Percentiles rank a stretch among this genome's conserved stretches.
Evolutionary conservation across 2,888 invertebrate species (phyloP).

Genomic region (Gymnocheta viridis): DNA sequence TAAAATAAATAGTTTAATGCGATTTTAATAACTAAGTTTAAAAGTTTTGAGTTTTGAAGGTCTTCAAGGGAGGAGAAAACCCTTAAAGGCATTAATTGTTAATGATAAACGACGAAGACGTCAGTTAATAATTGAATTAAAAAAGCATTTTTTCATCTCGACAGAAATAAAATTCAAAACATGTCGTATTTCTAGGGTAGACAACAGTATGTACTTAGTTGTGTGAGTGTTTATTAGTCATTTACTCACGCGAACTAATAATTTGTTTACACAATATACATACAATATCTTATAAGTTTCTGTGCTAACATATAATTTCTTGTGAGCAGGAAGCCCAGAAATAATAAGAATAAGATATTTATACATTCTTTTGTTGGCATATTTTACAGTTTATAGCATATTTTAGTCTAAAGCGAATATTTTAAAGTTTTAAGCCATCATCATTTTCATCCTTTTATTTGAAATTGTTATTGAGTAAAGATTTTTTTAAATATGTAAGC

Average conservation of each 20-base stretch:
- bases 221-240: slow-evolving; percentile 9
- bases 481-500: too few relatives aligned
- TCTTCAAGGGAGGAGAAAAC: neutral
- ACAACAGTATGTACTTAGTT: neutral
- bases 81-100: slow-evolving; percentile 17
- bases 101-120: neutral
- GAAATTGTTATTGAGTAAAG: too few relatives aligned
- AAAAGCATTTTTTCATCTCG: slow-evolving; percentile 14
- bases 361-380: too few relatives aligned
- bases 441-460: too few relatives aligned
- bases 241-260: slow-evolving; percentile 45
- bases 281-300: too few relatives aligned
- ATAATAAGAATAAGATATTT: too few relatives aligned
- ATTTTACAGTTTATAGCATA: too few relatives aligned
- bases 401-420: too few relatives aligned
- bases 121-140: slow-evolving; percentile 55
- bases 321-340: too few relatives aligned
- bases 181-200: too few relatives aligned
- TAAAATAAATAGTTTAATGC: neutral
- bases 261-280: slow-evolving; percentile 8
- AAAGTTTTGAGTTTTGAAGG: slow-evolving; percentile 8
- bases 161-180: slow-evolving; percentile 9
- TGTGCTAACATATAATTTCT: too few relatives aligned
- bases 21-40: slow-evolving; percentile 4
- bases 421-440: too few relatives aligned